phyloP scores from a whole-genome alignment of 2,888 invertebrate genomes.

The Drosophila koepferae region DNA sequence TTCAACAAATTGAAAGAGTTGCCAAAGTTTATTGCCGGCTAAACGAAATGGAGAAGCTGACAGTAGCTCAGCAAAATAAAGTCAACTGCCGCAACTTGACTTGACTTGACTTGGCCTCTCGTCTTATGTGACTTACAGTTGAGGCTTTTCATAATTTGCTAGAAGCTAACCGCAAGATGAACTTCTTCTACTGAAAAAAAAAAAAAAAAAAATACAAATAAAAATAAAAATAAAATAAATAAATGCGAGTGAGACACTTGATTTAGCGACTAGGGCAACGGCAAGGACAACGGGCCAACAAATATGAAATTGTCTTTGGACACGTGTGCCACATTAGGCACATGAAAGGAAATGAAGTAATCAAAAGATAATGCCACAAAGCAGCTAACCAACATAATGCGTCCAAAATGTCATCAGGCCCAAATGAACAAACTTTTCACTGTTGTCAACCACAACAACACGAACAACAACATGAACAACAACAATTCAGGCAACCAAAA shows the following conservation, averaged over 20 bases:
- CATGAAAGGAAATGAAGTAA: slow-evolving; percentile 68
- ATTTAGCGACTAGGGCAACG: slow-evolving; percentile 28
- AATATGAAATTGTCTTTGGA: slow-evolving; percentile 23
- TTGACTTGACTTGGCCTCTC: slow-evolving; percentile 20
- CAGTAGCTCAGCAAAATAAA: slow-evolving; percentile 26
- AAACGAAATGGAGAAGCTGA: slow-evolving; percentile 59
- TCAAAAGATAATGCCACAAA: slow-evolving; percentile 78
- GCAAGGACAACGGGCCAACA: slow-evolving; percentile 4
- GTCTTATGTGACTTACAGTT: slow-evolving; percentile 59
- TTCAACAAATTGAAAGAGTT: slow-evolving; percentile 76
- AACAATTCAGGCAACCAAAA: slow-evolving; percentile 11
- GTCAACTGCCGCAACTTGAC: slow-evolving; percentile 31
- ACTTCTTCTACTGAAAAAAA: background rate
- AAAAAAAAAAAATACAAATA: background rate
- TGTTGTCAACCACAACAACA: slow-evolving; percentile 13
- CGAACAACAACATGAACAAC: slow-evolving; percentile 1
- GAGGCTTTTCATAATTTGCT: slow-evolving; percentile 67
- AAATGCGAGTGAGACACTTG: slow-evolving; percentile 39
- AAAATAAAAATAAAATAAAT: background rate
- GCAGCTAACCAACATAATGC: slow-evolving; percentile 37
- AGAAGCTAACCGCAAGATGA: slow-evolving; percentile 16
- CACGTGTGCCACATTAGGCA: slow-evolving; percentile 61
- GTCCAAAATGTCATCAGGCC: slow-evolving; percentile 55
- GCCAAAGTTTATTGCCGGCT: slow-evolving; percentile 77
- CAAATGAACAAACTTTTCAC: slow-evolving; percentile 67